Percentiles rank a stretch among this genome's conserved stretches.
Conservation (phyloP, 1,140 invertebrate species). For the Spodoptera frugiperda region DNA sequence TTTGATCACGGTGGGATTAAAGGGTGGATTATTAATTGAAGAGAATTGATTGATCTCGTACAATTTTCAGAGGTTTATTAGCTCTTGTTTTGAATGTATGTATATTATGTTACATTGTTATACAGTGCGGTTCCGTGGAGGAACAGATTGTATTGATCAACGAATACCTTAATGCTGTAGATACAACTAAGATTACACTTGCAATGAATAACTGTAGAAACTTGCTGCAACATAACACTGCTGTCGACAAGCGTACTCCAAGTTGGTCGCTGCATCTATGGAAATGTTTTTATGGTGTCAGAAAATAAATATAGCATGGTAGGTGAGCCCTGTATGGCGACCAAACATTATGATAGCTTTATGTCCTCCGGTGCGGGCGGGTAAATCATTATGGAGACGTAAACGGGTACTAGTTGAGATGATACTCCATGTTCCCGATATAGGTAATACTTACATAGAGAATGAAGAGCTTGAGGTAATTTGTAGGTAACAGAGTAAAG, state of each 20-base stretch:
- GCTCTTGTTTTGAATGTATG: not conserved
- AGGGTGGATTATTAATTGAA: conserved; percentile 24
- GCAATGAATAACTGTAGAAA: not conserved
- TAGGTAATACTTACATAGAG: not conserved
- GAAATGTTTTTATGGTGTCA: conserved; percentile 48
- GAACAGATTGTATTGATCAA: too few species aligned
- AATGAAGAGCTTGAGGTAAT: too few species aligned
- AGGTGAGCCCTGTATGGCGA: not conserved
- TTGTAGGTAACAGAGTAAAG: too few species aligned
- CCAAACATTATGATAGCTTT: conserved; percentile 38
- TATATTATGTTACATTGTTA: not conserved
- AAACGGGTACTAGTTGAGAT: not conserved
- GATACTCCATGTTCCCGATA: not conserved
- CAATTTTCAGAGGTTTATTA: not conserved
- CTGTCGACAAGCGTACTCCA: not conserved
- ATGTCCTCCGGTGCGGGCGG: conserved; percentile 7
- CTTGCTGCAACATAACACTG: not conserved
- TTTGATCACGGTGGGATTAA: conserved; percentile 6
- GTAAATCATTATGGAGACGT: not conserved
- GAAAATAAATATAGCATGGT: conserved; percentile 47
- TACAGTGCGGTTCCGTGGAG: too few species aligned
- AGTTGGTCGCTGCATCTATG: conserved; percentile 50
- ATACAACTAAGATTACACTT: not conserved
- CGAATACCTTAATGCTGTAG: not conserved
- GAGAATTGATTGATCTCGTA: conserved; percentile 22